Evolutionary conservation across 2,888 invertebrate genomes (phyloP), one percentile per base, ranked within the genome.

Genomic region (Drosophila paracracens): DNA sequence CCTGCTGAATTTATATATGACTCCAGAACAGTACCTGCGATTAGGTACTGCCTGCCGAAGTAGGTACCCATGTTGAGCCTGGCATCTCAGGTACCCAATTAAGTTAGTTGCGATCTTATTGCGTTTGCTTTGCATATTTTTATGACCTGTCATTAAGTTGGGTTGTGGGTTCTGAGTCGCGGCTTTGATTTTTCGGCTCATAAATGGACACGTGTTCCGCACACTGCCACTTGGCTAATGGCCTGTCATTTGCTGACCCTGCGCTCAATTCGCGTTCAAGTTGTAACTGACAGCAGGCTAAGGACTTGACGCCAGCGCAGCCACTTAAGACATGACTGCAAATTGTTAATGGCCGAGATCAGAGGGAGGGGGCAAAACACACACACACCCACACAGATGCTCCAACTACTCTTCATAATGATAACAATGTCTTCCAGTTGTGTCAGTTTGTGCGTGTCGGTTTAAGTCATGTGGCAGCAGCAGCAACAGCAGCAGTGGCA

Each of bases 171-270:
- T 71, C 63, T 53, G 10, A 27, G 21, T 43, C 57, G 66, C 73
- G 66, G 60, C 64, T 79, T 64, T 69, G 66, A 60, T 64, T 79
- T 64, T 74, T 51, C 69, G 75, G 31, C 38, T 57, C 72, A 65
- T 79, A 68, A 68, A 40, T 11, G 61, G 54, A 82, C 82, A 87
- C 85, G 73, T 87, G 79, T 69, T 54, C 54, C 50, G 53, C 21
- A n/a, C 13, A 35, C 25, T 6, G 27, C 11, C 36, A 54, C 25
- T 46, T 54, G 36, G 29, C 71, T 81, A 83, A 83, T 82, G 87
- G 82, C 71, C 70, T 65, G 70, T 61, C 81, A 72, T 58, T 72
- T 59, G 67, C 60, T 50, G 56, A 50, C 46, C 64, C 59, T 38
- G 53, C 35, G 43, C 53, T 46, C 54, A 56, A 69, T 35, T 10